Base-by-base conservation (phyloP, 2,888 invertebrate genomes). In the Zaprionus lineosus region DNA sequence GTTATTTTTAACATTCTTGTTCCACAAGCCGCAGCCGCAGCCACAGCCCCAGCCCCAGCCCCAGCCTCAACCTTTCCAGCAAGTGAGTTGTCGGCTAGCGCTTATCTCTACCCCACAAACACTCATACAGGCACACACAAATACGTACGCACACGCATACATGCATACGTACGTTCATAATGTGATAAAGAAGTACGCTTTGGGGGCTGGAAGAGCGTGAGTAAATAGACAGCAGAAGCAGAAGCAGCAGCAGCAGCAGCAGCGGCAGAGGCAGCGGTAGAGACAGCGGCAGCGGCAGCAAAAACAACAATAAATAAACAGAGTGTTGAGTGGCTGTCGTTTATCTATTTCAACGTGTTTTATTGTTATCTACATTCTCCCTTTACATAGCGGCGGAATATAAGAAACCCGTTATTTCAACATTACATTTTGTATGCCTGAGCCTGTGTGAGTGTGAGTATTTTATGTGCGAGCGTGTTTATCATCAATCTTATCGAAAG, bases 101-200 rank as follows among this genome's bases (percentile, higher is more conserved):
- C 81, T 84, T 77, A 83, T 77, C 84, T 59, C 26, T 44, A 24
- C 24, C 34, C 19, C 40, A 33, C 36, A 28, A 31, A 33, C 11
- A 48, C 26, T 28, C 2, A 11, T n/a, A 28, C 15, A 46, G 14
- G 12, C 14, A 18, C 12, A 40, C 15, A 24, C 21, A 16, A 24
- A 7, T 9, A 8, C 7, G 12, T 21, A 15, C 3, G 8, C 11
- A 24, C 9, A 15, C 15, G n/a, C 1, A 24, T 9, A 34, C 36
- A 11, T 16, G 21, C 12, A 24, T 7, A 3, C 19, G 16, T 6
- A n/a, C 29, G 26, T 2, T 15, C 21, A 16, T 8, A 33, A 34
- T 29, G 58, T 73, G 81, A 84, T 77, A 81, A 81, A 44, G 28
- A 56, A 64, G 26, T 59, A 33, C 52, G 59, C 59, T 65, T 55